Base-by-base conservation (phyloP, 2,888 invertebrate genomes). In the Acronicta psi region DNA sequence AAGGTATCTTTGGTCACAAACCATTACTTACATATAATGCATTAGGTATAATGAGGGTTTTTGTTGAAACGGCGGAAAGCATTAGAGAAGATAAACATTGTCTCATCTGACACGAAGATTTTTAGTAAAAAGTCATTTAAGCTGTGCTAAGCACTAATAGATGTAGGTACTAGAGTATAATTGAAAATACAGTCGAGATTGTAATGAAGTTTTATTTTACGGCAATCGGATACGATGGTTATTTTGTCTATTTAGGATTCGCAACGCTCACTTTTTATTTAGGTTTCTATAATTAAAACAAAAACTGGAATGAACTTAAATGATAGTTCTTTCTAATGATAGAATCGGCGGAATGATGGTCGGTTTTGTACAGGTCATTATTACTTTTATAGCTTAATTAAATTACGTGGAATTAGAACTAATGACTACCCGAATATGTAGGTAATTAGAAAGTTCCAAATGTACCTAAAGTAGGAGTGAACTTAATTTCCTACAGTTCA, bases 191-290 rank as follows among this genome's bases (percentile, higher is more conserved):
- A 25, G 31, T 63, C 34, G 53, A 45, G 18, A 45, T 37, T 20
- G 23, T 64, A 47, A 34, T 44, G 4, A 43, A 43, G 23, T 40
- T n/a, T 46, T 38, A 64, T 41, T 42, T 65, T 14, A 34, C 38
- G 34, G 38, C 38, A 20, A 38, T 65, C 56, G 25, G 31, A 65
- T 20, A 43, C 16, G 42, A 31, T 38, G 10, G 9, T 46, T n/a
- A 14, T 31, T 25, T 34, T 34, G 13, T 31, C 31, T n/a, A 34
- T 34, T 7, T 31, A 11, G 31, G n/a, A 34, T n/a, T 34, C 13
- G 34, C 2, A 41, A 13, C 4, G 23, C 44, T 29, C 36, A 42
- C 23, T 56, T 25, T 25, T 25, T 25, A 25, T 11, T 14, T 13
- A 13, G 20, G 16, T n/a, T 37, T 20, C 2, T 29, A 36, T 17